Conservation (phyloP, 1,140 invertebrate genomes). For the Aphis gossypii region DNA sequence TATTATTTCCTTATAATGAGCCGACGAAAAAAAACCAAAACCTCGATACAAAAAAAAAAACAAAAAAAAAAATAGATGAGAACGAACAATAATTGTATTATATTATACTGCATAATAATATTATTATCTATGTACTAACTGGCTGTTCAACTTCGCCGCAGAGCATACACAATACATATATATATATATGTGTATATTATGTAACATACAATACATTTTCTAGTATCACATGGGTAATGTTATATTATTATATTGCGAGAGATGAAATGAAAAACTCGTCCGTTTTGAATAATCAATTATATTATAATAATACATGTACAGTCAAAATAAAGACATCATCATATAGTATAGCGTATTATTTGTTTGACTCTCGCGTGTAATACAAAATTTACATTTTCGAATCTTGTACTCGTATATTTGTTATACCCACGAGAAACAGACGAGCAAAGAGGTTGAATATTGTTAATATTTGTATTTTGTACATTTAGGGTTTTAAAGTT, state of each 20-base stretch:
- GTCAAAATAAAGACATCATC: not conserved
- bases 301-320: not conserved
- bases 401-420: not conserved
- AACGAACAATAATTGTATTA: not conserved
- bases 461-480: not conserved
- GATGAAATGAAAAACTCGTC: not conserved
- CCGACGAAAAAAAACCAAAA: not conserved
- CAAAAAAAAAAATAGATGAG: not conserved
- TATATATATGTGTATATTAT: not conserved
- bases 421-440: not conserved
- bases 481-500: not conserved
- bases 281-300: not conserved
- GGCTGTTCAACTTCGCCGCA: not conserved
- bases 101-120: not conserved
- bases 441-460: not conserved
- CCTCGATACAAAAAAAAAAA: not conserved
- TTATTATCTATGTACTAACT: not conserved
- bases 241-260: not conserved
- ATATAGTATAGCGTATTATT: not conserved
- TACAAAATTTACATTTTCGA: not conserved
- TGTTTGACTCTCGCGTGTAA: not conserved
- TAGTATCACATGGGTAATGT: not conserved
- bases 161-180: not conserved
- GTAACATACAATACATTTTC: not conserved
- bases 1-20: slow-evolving; percentile 15